Conservation (phyloP, 1,140 invertebrate genomes). For the Hetaerina americana region DNA sequence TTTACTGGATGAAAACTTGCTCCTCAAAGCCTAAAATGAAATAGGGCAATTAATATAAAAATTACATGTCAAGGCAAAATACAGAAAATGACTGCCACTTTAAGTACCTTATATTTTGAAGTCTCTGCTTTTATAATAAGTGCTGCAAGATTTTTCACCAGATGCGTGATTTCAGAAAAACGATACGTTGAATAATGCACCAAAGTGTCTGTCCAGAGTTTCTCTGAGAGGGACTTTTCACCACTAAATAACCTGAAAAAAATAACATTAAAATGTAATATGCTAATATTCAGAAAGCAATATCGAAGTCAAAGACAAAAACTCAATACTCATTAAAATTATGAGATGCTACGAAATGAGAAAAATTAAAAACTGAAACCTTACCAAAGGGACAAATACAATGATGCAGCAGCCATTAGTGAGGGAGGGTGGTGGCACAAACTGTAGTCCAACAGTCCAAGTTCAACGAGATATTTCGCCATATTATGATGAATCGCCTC, state of each 20-base stretch:
- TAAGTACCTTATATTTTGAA: slow-evolving; percentile 30
- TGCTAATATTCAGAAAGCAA: too few species aligned
- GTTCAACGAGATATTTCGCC: slow-evolving; percentile 87
- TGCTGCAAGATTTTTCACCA: slow-evolving; percentile 41
- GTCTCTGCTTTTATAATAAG: slow-evolving; percentile 40
- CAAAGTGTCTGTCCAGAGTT: slow-evolving; percentile 44
- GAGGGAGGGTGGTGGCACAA: slow-evolving; percentile 73
- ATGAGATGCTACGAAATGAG: slow-evolving; percentile 2
- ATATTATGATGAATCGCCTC: slow-evolving; percentile 62
- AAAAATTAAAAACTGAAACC: not conserved
- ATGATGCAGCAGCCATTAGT: slow-evolving; percentile 55
- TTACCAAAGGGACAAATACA: slow-evolving; percentile 50
- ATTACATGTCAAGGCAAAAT: not conserved
- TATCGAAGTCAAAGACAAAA: too few species aligned
- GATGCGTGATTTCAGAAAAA: slow-evolving; percentile 39
- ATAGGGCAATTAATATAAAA: not conserved
- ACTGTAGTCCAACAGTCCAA: slow-evolving; percentile 69
- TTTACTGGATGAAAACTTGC: slow-evolving; percentile 42
- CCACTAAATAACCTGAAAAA: slow-evolving; percentile 24
- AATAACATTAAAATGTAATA: slow-evolving; percentile 7
- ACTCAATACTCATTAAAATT: not conserved
- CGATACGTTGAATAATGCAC: slow-evolving; percentile 46
- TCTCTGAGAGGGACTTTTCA: slow-evolving; percentile 24
- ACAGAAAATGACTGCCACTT: not conserved
- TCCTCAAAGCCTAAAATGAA: slow-evolving; percentile 36